Evolutionary conservation across 53 echinoderm and acorn worm genomes (phyloP).

Genomic region (Luidia sarsii): DNA sequence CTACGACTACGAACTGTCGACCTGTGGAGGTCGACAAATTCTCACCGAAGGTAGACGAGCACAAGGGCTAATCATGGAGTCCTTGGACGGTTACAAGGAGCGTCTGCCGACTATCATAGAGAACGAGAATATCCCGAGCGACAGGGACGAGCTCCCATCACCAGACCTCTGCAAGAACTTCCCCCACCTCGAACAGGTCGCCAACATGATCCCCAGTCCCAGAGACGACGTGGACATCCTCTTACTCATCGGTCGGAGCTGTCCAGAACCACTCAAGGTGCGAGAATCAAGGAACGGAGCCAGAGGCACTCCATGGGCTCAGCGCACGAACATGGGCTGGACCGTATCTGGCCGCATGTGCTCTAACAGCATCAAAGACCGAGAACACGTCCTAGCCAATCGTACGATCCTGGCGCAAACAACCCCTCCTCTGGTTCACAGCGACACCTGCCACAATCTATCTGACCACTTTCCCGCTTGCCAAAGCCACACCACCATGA

Average conservation of each 20-base stretch:
- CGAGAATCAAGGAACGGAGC: slow-evolving; percentile 64
- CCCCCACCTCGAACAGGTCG: slow-evolving; percentile 17
- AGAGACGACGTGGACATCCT: slow-evolving; percentile 49
- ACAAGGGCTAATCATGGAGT: slow-evolving; percentile 33
- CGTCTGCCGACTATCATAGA: slow-evolving; percentile 59
- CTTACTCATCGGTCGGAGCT: slow-evolving; percentile 53
- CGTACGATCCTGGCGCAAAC: slow-evolving; percentile 2
- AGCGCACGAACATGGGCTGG: slow-evolving; percentile 65
- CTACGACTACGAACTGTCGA: slow-evolving; percentile 57
- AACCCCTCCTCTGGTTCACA: background rate
- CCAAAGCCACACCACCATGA: slow-evolving; percentile 38
- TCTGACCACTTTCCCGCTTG: background rate
- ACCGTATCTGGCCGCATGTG: slow-evolving; percentile 60
- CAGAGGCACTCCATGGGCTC: slow-evolving; percentile 61
- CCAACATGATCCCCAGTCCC: slow-evolving; percentile 12
- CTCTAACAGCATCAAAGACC: background rate
- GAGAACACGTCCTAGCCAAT: slow-evolving; percentile 23
- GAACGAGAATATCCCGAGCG: slow-evolving; percentile 45
- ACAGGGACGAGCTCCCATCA: slow-evolving; percentile 57
- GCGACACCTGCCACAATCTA: background rate
- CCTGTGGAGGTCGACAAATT: slow-evolving; percentile 40
- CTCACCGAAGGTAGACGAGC: slow-evolving; percentile 38
- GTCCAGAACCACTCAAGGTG: slow-evolving; percentile 68
- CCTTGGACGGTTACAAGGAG: slow-evolving; percentile 45
- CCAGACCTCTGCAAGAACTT: slow-evolving; percentile 44